These are phyloP conservation scores for Leptura quadrifasciata DNA, from an alignment of 2,888 invertebrate genomes.

Conservation along the genomic window DNA sequence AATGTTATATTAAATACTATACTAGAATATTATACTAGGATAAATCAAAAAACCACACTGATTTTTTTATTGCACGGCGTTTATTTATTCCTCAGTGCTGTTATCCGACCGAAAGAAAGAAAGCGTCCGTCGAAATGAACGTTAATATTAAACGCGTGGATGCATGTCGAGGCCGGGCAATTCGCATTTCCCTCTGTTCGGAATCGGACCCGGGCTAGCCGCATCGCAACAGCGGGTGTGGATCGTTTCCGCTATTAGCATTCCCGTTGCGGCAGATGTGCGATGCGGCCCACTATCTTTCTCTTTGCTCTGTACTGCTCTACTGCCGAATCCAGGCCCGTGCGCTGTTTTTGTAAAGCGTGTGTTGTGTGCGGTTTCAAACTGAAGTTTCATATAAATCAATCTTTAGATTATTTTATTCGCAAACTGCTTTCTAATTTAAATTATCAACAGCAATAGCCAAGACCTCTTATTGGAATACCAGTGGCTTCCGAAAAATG, in stretches of 20 bases:
- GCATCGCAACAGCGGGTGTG: constrained; percentile 60
- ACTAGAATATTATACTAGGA: no score
- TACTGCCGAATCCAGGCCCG: constrained; percentile 23
- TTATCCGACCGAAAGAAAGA: constrained; percentile 11
- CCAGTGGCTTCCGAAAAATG: no score
- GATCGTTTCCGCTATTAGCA: constrained; percentile 69
- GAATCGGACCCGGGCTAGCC: constrained; percentile 53
- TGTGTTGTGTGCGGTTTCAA: not conserved
- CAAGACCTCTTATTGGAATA: no score
- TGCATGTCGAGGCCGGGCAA: constrained; percentile 49
- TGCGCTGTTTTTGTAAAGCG: constrained; percentile 2
- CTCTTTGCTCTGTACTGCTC: constrained; percentile 24
- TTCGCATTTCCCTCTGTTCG: constrained; percentile 54
- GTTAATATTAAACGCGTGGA: constrained; percentile 41
- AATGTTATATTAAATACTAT: no score
- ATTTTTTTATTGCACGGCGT: not conserved
- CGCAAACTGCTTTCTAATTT: no score
- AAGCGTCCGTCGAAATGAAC: constrained; percentile 25
- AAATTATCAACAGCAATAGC: no score
- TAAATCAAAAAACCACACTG: no score
- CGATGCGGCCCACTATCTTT: constrained; percentile 53
- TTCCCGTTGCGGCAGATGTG: constrained; percentile 69
- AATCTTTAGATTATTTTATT: no score
- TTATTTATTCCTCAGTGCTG: not conserved
- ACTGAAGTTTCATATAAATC: no score